A percentile compares a stretch with the other conserved stretches of the same genome.
Conservation (phyloP, 1,140 invertebrate genomes). For the Parasteatoda tepidariorum region DNA sequence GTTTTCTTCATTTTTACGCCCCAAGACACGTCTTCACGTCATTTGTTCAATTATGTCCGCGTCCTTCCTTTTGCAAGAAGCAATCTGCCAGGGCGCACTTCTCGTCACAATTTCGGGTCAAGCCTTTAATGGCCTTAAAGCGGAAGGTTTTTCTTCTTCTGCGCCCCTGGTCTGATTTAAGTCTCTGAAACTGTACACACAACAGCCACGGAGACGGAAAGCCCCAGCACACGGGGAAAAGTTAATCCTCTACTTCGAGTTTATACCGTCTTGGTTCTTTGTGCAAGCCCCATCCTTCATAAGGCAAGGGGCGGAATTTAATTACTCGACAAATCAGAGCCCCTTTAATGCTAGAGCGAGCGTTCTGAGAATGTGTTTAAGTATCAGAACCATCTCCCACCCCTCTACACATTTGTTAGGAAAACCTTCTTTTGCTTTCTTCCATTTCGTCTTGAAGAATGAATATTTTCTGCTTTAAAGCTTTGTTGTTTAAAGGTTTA, state of each 20-base stretch:
- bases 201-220: not conserved
- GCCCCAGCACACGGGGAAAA: not conserved
- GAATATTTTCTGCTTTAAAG: conserved; percentile 53
- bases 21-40: conserved; percentile 2
- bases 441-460: not conserved
- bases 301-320: conserved; percentile 37
- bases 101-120: conserved; percentile 28
- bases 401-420: not conserved
- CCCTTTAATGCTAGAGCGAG: conserved; percentile 24
- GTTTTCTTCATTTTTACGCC: conserved; percentile 28
- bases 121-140: conserved; percentile 51
- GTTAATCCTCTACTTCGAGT: not conserved
- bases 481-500: conserved; percentile 57
- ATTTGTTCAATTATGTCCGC: conserved; percentile 26
- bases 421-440: not conserved
- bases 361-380: conserved; percentile 47
- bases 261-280: conserved; percentile 39
- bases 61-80: conserved; percentile 6
- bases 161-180: conserved; percentile 25
- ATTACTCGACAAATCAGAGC: conserved; percentile 54
- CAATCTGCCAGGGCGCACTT: conserved; percentile 11
- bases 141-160: not conserved
- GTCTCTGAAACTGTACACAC: not conserved
- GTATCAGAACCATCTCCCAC: conserved; percentile 23
- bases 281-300: conserved; percentile 40